A percentile compares a stretch with the other conserved stretches of the same genome.
Conservation (phyloP, 2,797 vertebrate species). For the Coluber constrictor region DNA sequence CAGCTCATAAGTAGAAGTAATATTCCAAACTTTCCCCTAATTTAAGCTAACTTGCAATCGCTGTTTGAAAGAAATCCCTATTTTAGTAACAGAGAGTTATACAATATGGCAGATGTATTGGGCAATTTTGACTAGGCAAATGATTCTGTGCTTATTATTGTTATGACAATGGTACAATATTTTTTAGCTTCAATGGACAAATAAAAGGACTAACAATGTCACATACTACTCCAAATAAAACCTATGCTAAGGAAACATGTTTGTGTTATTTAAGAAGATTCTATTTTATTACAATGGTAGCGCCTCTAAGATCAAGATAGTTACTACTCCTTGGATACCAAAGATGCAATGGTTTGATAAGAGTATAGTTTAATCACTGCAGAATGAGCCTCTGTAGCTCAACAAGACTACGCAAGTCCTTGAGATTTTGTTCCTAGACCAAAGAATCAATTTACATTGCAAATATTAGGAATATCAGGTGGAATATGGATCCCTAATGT, state of each 20-base stretch:
- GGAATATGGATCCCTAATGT: neutral
- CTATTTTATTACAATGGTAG: neutral
- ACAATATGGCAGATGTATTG: neutral
- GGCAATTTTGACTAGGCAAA: neutral
- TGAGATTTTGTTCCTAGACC: neutral
- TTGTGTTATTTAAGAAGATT: neutral
- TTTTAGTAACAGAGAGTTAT: neutral
- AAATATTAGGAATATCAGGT: neutral
- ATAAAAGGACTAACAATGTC: neutral
- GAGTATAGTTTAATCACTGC: neutral
- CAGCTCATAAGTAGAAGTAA: neutral
- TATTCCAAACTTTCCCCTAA: neutral
- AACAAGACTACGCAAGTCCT: neutral
- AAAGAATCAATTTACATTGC: neutral
- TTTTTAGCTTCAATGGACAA: neutral
- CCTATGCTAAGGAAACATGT: neutral
- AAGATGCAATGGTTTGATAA: neutral
- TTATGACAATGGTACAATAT: neutral
- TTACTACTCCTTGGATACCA: neutral
- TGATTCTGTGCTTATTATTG: neutral
- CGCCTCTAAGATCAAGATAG: neutral
- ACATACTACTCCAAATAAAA: neutral
- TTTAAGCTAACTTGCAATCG: neutral
- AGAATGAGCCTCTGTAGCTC: neutral
- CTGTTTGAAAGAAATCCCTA: neutral